These are phyloP conservation scores for Perithous albicinctus DNA, from an alignment of 2,888 invertebrate species.

Conservation along the genomic window DNA sequence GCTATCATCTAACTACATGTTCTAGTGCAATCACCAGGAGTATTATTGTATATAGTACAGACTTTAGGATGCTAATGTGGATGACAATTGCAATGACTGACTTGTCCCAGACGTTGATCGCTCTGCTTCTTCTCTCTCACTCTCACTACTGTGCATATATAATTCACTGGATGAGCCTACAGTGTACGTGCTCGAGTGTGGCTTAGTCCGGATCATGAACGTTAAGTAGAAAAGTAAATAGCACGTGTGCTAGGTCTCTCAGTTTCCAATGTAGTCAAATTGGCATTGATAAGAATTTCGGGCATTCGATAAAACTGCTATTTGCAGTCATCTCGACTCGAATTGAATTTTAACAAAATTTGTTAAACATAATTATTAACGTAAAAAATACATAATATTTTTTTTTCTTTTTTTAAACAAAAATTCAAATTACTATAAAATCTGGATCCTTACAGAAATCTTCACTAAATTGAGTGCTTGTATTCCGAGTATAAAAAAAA, in stretches of 20 bases:
- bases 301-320: background rate
- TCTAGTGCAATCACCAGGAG: slow-evolving; percentile 31
- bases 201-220: slow-evolving; percentile 47
- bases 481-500: too few species aligned
- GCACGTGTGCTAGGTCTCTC: background rate
- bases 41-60: slow-evolving; percentile 9
- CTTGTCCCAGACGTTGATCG: slow-evolving; percentile 40
- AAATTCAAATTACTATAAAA: too few species aligned
- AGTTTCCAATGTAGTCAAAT: background rate
- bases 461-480: too few species aligned
- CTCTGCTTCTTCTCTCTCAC: slow-evolving; percentile 34
- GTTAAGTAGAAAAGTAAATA: slow-evolving; percentile 40
- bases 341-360: too few species aligned
- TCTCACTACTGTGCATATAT: slow-evolving; percentile 24
- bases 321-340: background rate
- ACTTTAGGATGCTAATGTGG: slow-evolving; percentile 50
- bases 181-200: slow-evolving; percentile 50
- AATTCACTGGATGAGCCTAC: slow-evolving; percentile 28
- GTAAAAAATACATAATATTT: too few species aligned
- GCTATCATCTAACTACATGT: slow-evolving; percentile 44
- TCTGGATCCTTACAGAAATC: too few species aligned
- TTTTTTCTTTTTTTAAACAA: too few species aligned
- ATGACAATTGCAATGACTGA: slow-evolving; percentile 62
- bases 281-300: background rate
- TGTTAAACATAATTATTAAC: too few species aligned